Conservation (phyloP, 2,888 invertebrate genomes). For the Doris montereyensis region DNA sequence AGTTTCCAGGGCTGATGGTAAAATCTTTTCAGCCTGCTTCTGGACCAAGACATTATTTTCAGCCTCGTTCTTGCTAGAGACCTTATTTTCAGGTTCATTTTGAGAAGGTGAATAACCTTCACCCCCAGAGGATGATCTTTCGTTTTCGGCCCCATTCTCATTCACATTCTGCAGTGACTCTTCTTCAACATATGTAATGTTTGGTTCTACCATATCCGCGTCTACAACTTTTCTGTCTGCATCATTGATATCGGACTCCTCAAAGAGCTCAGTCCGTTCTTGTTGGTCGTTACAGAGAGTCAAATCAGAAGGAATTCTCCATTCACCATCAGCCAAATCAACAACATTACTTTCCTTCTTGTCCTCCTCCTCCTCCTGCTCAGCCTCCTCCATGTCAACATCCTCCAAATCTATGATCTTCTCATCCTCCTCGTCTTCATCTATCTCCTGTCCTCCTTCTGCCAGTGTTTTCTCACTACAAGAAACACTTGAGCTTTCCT, state of each 20-base stretch:
- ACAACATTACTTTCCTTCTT: constrained; percentile 29
- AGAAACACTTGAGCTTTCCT: background rate
- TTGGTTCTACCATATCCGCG: background rate
- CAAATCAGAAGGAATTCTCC: constrained; percentile 34
- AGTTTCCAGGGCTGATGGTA: too few relatives aligned
- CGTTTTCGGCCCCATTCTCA: background rate
- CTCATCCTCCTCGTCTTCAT: background rate
- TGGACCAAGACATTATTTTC: too few relatives aligned
- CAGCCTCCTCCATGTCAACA: constrained; percentile 20
- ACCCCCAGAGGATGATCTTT: too few relatives aligned
- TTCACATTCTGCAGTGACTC: constrained; percentile 8
- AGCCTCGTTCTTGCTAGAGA: too few relatives aligned
- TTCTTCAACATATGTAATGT: background rate
- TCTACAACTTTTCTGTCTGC: background rate
- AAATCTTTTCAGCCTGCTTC: too few relatives aligned
- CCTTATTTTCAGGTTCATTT: too few relatives aligned
- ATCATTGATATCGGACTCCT: background rate
- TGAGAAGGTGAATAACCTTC: too few relatives aligned
- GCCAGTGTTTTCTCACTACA: background rate
- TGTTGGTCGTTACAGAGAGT: background rate
- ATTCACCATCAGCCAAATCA: constrained; percentile 38
- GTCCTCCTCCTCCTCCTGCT: constrained; percentile 24
- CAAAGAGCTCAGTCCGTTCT: too few relatives aligned
- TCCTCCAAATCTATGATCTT: background rate
- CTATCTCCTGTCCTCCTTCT: background rate